Evolutionary conservation across 2,797 vertebrate genomes (phyloP), one percentile per base, ranked within the genome.

Genomic region (Prionace glauca): DNA sequence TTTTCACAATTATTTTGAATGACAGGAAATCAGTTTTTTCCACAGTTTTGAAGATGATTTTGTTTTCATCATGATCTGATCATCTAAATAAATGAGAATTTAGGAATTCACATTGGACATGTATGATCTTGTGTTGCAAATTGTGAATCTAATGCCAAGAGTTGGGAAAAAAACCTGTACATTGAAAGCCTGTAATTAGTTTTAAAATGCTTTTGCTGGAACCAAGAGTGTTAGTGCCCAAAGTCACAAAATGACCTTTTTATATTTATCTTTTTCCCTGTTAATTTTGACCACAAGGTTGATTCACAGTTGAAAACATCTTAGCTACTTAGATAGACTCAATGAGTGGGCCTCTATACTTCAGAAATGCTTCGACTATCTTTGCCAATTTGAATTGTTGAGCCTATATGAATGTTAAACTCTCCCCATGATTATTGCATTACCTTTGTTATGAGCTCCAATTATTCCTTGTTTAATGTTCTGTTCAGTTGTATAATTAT

Each of bases 71-170:
- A 60, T 50, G 20, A 36, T 4, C 36, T 84, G 36, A 24, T n/a
- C 67, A 56, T 77, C 16, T 71, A 26, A 41, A 50, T 60, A 45
- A 45, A 26, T 50, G 67, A 56, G 92, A 97, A 97, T 91, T 99
- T 97, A 67, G 96, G 98, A 96, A 97, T 97, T 97, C 71, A 95
- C 99, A 62, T 96, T 98, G 65, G 98, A 97, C 94, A 96, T 98
- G 94, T 99, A 97, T 95, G 96, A 98, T 69, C 98, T 99, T 69
- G 98, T 99, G 98, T 97, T 98, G 96, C 97, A 97, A 94, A 97
- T 98, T 90, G 96, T 98, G 96, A 97, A 96, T 96, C 95, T 96
- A 95, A 96, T 99, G 77, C 98, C 98, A 95, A 98, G 98, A 87
- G 96, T 98, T 67, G 98, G 99, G 62, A 12, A 96, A 98, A 97